Evolutionary conservation across 2,113 vertebrate genomes (phyloP).

Genomic region (Ceyx melanurus): DNA sequence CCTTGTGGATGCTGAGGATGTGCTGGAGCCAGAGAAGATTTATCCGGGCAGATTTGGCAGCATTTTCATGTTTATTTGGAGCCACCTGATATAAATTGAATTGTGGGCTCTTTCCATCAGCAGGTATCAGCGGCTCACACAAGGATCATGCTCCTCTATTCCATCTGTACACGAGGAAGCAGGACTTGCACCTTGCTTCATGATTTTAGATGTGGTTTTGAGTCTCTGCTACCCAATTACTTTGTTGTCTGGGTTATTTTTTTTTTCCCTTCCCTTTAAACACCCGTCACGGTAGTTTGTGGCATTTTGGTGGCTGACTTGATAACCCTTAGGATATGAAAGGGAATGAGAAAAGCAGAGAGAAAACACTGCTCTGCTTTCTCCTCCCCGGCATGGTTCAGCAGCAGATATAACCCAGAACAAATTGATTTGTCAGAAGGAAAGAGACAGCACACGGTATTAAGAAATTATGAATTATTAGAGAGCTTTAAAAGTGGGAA

Average conservation of each 20-base stretch:
- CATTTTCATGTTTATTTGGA: slow-evolving; percentile 16
- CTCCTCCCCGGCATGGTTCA: not conserved
- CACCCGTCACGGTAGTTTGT: not conserved
- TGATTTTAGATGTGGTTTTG: not conserved
- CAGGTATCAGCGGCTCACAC: not conserved
- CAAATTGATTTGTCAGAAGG: slow-evolving; percentile 33
- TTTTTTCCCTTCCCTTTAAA: not conserved
- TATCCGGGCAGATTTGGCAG: not conserved
- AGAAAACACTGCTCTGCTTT: not conserved
- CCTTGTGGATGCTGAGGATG: not conserved
- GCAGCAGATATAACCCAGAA: not conserved
- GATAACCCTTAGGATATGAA: slow-evolving; percentile 26
- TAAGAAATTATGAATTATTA: slow-evolving; percentile 51
- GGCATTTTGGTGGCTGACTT: slow-evolving; percentile 7
- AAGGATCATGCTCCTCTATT: slow-evolving; percentile 17
- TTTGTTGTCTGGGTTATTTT: not conserved
- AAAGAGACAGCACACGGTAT: not conserved
- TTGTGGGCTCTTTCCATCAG: not conserved
- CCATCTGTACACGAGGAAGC: not conserved
- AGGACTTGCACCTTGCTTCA: not conserved
- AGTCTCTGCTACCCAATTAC: not conserved
- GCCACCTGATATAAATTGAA: not conserved
- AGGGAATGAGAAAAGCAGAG: not conserved
- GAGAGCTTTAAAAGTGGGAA: not conserved
- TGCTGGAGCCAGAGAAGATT: not conserved